A percentile compares a stretch with the other conserved stretches of the same genome.
Conservation (phyloP, 2,113 vertebrate species). For the Phyllostomus hastatus region DNA sequence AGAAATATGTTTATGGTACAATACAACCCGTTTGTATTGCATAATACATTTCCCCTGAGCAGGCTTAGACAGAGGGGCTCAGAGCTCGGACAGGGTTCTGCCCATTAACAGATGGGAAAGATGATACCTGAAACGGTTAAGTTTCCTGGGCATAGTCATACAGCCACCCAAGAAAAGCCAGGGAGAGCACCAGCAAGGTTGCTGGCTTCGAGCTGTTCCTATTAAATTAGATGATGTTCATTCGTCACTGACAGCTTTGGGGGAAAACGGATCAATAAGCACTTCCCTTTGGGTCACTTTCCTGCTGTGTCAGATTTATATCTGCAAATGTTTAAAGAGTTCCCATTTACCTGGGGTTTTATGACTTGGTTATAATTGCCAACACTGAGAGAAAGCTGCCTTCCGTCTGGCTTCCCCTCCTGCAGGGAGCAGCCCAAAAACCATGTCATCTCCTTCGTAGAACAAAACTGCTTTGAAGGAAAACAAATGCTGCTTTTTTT, state of each 20-base stretch:
- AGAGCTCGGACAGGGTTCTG: not conserved
- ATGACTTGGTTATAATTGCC: slow-evolving; percentile 75
- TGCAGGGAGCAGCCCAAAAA: slow-evolving; percentile 67
- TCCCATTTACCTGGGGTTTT: slow-evolving; percentile 74
- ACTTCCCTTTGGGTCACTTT: slow-evolving; percentile 70
- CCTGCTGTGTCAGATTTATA: slow-evolving; percentile 69
- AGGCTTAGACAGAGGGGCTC: not conserved
- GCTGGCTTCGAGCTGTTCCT: slow-evolving; percentile 47
- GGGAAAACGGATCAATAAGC: slow-evolving; percentile 67
- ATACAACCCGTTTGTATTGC: not conserved
- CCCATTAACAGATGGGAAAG: slow-evolving; percentile 7
- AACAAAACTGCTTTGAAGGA: slow-evolving; percentile 73
- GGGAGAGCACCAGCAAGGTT: slow-evolving; percentile 51
- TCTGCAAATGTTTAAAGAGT: slow-evolving; percentile 78
- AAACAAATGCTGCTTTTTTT: slow-evolving; percentile 53
- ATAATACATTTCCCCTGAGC: not conserved
- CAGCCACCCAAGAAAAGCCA: slow-evolving; percentile 37
- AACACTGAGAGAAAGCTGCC: slow-evolving; percentile 64
- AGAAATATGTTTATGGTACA: slow-evolving; percentile 29
- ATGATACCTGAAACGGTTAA: slow-evolving; percentile 27
- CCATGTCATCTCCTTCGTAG: slow-evolving; percentile 65
- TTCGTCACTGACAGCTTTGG: slow-evolving; percentile 70
- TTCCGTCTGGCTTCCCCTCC: slow-evolving; percentile 70
- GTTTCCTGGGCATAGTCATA: slow-evolving; percentile 24
- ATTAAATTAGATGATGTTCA: slow-evolving; percentile 70